These are phyloP conservation scores for Onychomys arenicola DNA, from an alignment of 2,797 vertebrate genomes.

Conservation along the genomic window DNA sequence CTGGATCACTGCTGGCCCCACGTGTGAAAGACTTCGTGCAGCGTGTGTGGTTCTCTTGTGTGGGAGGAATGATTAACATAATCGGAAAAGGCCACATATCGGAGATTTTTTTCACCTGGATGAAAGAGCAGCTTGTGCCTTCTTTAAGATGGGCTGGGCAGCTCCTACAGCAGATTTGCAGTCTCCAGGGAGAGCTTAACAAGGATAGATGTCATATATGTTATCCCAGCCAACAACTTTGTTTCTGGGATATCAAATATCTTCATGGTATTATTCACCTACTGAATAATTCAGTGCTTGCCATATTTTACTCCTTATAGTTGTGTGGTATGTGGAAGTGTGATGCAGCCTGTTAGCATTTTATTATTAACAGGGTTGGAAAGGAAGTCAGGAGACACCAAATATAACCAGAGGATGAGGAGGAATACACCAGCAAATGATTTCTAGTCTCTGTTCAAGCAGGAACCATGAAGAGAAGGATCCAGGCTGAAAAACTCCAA, in stretches of 20 bases:
- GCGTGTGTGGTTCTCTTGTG: not conserved
- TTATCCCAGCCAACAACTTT: not conserved
- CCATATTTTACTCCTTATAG: constrained; percentile 32
- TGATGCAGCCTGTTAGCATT: constrained; percentile 24
- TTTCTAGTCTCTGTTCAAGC: not conserved
- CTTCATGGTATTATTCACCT: not conserved
- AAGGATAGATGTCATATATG: not conserved
- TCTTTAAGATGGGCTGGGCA: not conserved
- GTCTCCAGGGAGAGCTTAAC: not conserved
- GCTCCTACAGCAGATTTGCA: not conserved
- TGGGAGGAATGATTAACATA: not conserved
- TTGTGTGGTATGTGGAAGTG: constrained; percentile 35
- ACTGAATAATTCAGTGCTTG: constrained; percentile 65
- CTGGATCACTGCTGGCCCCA: not conserved
- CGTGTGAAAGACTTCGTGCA: not conserved
- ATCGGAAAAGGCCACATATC: not conserved
- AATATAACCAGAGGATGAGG: constrained; percentile 44
- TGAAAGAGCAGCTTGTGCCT: not conserved
- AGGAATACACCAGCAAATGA: constrained; percentile 15
- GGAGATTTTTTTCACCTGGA: not conserved
- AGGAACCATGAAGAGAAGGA: constrained; percentile 11
- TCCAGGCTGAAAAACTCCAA: constrained; percentile 12
- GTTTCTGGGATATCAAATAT: not conserved
- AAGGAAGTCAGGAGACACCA: constrained; percentile 58
- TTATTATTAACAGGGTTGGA: constrained; percentile 59